Evolutionary conservation across 2,113 vertebrate species (phyloP).

Genomic region (Dissostichus mawsoni): DNA sequence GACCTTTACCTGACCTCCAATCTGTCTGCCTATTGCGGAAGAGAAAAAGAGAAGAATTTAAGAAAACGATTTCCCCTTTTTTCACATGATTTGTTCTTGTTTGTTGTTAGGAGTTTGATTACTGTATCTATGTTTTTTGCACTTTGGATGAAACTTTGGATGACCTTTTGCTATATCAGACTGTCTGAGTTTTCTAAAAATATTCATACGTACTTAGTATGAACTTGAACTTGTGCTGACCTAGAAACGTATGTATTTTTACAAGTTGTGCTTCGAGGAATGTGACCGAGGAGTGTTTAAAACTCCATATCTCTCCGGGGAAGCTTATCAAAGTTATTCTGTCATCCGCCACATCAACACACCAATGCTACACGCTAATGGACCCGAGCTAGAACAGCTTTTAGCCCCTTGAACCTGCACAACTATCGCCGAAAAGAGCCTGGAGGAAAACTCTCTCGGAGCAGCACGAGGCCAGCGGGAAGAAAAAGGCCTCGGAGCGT

Average conservation of each 20-base stretch:
- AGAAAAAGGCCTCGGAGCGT: constrained; percentile 15
- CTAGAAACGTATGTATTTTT: background rate
- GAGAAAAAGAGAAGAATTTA: constrained; percentile 30
- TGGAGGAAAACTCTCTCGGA: constrained; percentile 16
- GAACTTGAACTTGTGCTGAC: background rate
- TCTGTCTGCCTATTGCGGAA: background rate
- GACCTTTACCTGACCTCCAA: constrained; percentile 37
- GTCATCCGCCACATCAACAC: constrained; percentile 32
- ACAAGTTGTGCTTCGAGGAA: background rate
- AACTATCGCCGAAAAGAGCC: constrained; percentile 15
- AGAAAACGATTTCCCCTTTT: background rate
- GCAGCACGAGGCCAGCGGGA: constrained; percentile 33
- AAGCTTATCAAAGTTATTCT: constrained; percentile 20
- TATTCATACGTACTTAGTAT: background rate
- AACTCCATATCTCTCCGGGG: constrained; percentile 16
- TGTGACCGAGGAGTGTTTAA: constrained; percentile 11
- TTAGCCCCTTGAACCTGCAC: constrained; percentile 27
- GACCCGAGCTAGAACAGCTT: constrained; percentile 23
- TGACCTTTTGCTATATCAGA: background rate
- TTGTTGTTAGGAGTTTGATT: too few species aligned
- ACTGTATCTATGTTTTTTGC: background rate
- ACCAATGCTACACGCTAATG: constrained; percentile 22
- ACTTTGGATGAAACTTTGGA: too few species aligned
- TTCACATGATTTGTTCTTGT: background rate
- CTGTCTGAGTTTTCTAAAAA: background rate